Evolutionary conservation across 2,113 vertebrate species (phyloP), one percentile per base, ranked within the genome.

Genomic region (Mormoops blainvillei): DNA sequence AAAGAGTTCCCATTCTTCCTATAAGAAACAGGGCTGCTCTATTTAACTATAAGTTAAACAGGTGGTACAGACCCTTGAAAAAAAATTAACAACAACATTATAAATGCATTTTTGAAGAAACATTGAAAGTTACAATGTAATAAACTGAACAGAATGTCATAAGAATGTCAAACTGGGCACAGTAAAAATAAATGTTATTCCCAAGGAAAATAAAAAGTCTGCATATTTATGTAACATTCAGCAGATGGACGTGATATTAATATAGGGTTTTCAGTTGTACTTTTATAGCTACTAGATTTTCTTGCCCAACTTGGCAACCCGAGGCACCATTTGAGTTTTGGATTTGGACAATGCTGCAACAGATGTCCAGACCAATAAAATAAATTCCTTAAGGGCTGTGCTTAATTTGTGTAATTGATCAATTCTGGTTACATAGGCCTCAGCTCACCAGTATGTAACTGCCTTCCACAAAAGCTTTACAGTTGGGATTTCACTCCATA

Each of bases 271-370:
- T 99, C 97, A 99, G 99, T 99, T 99, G 99, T 99, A 98, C 99
- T 99, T 99, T 99, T 99, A 99, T 99, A 98, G 99, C 99, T 99
- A 98, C 98, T 99, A 98, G 98, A 99, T 99, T 99, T 99, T 99
- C 98, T 99, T 99, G 99, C 98, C 99, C 98, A 98, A 99, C 99
- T 99, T 99, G 99, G 99, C 99, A 98, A 98, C 98, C 99, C 98
- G 97, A 99, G 98, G 98, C 99, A 99, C 99, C 99, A 98, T 99
- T 99, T 99, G 99, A 99, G 99, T 99, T 98, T 99, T 99, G 99
- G 99, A 99, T 99, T 99, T 99, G 99, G 99, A 99, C 99, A 99
- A 99, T 99, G 99, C 99, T 99, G 99, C 99, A 99, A 99, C 99
- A 99, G 99, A 99, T 99, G 99, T 99, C 99, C 99, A 99, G 99